Conservation (phyloP, 64 coral and sea anemone species). For the Exaiptasia diaphana region DNA sequence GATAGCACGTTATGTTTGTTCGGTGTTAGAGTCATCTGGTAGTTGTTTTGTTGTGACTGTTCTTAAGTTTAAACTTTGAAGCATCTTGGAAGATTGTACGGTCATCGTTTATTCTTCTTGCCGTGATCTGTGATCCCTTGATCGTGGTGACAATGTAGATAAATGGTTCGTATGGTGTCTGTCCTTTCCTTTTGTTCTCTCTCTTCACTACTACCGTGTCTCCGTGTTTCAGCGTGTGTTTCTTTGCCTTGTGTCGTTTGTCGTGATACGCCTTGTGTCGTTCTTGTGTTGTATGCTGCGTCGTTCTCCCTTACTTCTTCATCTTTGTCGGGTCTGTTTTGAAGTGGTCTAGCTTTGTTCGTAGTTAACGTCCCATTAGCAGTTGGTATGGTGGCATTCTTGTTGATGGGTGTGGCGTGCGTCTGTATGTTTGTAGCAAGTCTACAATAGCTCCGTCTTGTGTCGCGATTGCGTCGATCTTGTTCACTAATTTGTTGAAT, state of each 20-base stretch:
- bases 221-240: conserved; percentile 19
- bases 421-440: conserved; percentile 29
- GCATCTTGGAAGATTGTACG: neutral
- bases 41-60: neutral
- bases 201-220: conserved; percentile 47
- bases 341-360: conserved; percentile 10
- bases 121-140: neutral
- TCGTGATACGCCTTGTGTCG: conserved; percentile 47
- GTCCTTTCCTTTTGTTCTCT: conserved; percentile 48
- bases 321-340: neutral
- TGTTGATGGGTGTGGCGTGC: conserved; percentile 3
- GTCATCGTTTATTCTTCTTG: neutral
- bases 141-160: neutral
- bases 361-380: neutral
- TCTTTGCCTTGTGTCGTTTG: conserved; percentile 29
- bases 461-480: conserved; percentile 34
- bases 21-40: neutral
- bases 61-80: neutral
- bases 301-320: neutral
- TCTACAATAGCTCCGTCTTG: conserved; percentile 26
- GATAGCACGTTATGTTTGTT: neutral
- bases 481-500: conserved; percentile 56
- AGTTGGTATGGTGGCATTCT: conserved; percentile 24
- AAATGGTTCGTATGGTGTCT: conserved; percentile 70
- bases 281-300: neutral